Evolutionary conservation across 2,797 vertebrate species (phyloP), one percentile per base, ranked within the genome.

Genomic region (Cetoscarus ocellatus): DNA sequence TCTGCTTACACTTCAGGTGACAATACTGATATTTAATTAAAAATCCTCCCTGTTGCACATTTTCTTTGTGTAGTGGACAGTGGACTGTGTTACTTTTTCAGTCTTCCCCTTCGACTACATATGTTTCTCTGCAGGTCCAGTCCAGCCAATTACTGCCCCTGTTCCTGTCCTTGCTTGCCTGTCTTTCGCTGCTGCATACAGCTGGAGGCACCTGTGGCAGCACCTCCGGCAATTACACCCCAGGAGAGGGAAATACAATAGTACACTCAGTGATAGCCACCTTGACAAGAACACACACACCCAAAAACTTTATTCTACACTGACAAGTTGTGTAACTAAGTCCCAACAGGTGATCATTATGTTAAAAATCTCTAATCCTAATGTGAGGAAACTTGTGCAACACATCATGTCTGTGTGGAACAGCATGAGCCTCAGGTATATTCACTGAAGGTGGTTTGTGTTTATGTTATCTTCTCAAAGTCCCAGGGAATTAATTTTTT

Each of bases 201-300:
- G 57, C 62, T 12, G 10, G 39, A 55, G 1, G 42, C 69, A 75
- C 59, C 58, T 1, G 36, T 10, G 83, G 79, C 86, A 77, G 55
- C 63, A 76, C 61, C 60, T 1, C 57, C 51, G 75, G 79, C 88
- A 89, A 91, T 85, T 88, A 86, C 80, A 80, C 75, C 86, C 74
- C 78, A 36, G 73, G 77, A 79, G 70, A 74, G 10, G 56, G 19
- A 51, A 51, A 36, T 19, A 27, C 19, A 70, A n/a, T n/a, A 10
- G 14, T 38, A 34, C 19, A 45, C 10, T 39, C 69, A 59, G 50
- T 7, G 35, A 61, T 52, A 64, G 47, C n/a, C 12, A 17, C 48
- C n/a, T 6, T 15, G 13, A 63, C 42, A 55, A 52, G 45, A 39
- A 8, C 42, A 40, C 12, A 38, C 12, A 59, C 45, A 51, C 17